Evolutionary conservation across 1,140 invertebrate species (phyloP).

Genomic region (Bombus superbus): DNA sequence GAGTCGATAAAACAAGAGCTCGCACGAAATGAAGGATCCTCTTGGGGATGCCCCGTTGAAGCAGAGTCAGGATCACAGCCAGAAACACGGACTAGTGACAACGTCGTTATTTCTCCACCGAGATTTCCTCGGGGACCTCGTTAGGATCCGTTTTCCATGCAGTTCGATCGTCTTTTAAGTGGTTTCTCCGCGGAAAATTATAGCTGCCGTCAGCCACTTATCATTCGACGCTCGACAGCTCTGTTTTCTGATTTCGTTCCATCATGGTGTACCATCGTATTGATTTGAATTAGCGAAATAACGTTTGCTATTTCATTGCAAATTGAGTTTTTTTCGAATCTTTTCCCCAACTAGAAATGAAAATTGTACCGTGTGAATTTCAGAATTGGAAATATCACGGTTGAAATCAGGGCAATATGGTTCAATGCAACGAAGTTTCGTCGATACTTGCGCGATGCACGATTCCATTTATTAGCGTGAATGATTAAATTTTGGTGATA

Average conservation of each 20-base stretch:
- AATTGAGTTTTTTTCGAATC: background rate
- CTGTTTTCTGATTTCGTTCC: background rate
- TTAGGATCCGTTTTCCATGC: slow-evolving; percentile 44
- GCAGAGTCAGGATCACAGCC: background rate
- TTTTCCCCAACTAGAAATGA: background rate
- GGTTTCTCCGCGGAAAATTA: slow-evolving; percentile 3
- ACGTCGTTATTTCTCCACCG: slow-evolving; percentile 48
- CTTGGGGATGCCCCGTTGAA: background rate
- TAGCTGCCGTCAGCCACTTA: background rate
- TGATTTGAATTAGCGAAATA: background rate
- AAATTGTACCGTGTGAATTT: background rate
- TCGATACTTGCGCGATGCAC: background rate
- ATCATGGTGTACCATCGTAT: no score
- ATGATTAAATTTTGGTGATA: background rate
- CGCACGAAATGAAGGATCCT: slow-evolving; percentile 13
- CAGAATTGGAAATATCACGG: background rate
- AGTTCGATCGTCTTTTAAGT: slow-evolving; percentile 39
- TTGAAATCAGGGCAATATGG: background rate
- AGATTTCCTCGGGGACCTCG: slow-evolving; percentile 58
- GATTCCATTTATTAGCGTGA: background rate
- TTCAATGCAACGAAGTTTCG: background rate
- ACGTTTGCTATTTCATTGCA: background rate
- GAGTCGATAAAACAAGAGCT: slow-evolving; percentile 11
- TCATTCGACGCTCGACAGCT: background rate
- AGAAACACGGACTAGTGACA: slow-evolving; percentile 34